Evolutionary conservation across 2,113 vertebrate species (phyloP).

Genomic region (Myiozetetes cayanensis): DNA sequence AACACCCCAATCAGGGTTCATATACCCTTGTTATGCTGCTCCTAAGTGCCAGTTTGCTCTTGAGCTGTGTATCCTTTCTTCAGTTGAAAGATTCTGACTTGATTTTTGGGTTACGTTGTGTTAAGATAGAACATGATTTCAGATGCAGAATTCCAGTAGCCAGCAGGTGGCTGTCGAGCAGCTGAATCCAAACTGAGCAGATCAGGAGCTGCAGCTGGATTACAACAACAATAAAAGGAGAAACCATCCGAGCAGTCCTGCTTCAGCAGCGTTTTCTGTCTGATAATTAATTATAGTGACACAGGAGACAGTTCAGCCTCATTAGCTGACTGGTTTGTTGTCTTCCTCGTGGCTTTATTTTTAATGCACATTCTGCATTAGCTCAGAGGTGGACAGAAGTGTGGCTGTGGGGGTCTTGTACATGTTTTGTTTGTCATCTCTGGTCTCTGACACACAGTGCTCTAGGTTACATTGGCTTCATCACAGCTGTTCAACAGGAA

Average conservation of each 20-base stretch:
- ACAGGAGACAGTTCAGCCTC: neutral
- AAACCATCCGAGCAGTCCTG: neutral
- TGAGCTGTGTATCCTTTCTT: neutral
- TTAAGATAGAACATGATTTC: neutral
- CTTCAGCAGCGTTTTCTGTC: neutral
- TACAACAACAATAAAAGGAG: neutral
- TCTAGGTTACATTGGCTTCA: neutral
- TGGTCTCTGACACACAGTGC: neutral
- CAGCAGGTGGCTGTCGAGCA: slow-evolving; percentile 57
- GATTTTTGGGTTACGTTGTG: neutral
- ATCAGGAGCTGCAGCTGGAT: neutral
- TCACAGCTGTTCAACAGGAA: neutral
- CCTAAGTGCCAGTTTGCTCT: neutral
- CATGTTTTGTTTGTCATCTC: neutral
- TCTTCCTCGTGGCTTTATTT: neutral
- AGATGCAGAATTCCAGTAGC: neutral
- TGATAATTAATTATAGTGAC: neutral
- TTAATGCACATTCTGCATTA: neutral
- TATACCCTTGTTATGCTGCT: fast-evolving
- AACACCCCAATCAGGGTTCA: neutral
- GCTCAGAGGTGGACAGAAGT: neutral
- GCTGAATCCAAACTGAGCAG: neutral
- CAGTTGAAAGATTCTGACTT: neutral
- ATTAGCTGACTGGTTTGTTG: neutral
- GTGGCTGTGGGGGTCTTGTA: neutral